These are phyloP conservation scores for Cheilosia pagana DNA, from an alignment of 2,888 invertebrate species.

Conservation along the genomic window DNA sequence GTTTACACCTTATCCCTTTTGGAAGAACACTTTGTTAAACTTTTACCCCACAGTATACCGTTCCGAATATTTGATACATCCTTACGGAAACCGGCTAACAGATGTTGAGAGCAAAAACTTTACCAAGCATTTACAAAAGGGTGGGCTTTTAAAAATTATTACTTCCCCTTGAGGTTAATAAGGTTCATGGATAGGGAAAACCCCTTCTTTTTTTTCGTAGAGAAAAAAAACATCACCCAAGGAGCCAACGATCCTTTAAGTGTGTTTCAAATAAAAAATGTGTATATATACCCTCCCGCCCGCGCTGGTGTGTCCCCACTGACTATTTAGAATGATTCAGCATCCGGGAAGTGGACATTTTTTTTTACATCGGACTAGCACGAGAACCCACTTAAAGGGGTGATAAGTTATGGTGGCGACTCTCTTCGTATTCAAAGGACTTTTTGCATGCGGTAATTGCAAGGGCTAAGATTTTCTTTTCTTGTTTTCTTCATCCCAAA, in stretches of 20 bases:
- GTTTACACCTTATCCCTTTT: not conserved
- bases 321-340: constrained; percentile 54
- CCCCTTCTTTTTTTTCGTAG: constrained; percentile 8
- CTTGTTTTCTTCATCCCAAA: constrained; percentile 10
- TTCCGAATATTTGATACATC: constrained; percentile 29
- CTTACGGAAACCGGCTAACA: constrained; percentile 40
- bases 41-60: constrained; percentile 6
- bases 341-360: constrained; percentile 50
- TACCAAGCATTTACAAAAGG: not conserved
- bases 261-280: constrained; percentile 42
- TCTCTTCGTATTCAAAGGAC: constrained; percentile 48
- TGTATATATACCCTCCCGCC: constrained; percentile 13
- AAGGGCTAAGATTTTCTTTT: constrained; percentile 31
- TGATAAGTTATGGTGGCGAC: constrained; percentile 56
- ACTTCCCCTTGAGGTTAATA: constrained; percentile 68
- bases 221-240: constrained; percentile 2
- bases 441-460: constrained; percentile 65
- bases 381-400: constrained; percentile 51
- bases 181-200: constrained; percentile 24
- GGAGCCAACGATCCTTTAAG: constrained; percentile 43
- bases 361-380: constrained; percentile 32
- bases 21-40: constrained; percentile 13
- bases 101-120: constrained; percentile 32
- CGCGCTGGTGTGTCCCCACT: constrained; percentile 16
- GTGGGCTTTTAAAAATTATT: constrained; percentile 36